Percentiles rank a stretch among this genome's conserved stretches.
Conservation (phyloP, 2,888 invertebrate genomes). For the Cosmia pyralina region DNA sequence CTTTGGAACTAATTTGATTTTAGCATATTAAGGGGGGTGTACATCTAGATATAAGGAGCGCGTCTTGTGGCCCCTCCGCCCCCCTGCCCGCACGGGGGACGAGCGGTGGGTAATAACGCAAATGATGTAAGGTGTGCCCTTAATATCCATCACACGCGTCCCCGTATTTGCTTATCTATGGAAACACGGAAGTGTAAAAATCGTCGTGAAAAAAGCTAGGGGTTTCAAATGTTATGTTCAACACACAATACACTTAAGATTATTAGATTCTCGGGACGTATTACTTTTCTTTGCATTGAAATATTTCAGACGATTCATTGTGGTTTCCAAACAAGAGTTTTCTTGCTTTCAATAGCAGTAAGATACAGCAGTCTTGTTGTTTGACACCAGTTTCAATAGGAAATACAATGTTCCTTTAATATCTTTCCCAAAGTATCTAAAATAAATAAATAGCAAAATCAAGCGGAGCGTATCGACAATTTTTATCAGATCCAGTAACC, state of each 20-base stretch:
- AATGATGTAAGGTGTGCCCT: constrained; percentile 90
- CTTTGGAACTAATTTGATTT: constrained; percentile 90
- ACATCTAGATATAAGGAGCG: constrained; percentile 88
- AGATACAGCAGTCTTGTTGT: neutral
- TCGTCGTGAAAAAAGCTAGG: constrained; percentile 83
- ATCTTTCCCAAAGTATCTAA: constrained; percentile 41
- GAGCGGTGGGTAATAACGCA: constrained; percentile 85
- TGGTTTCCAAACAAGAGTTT: constrained; percentile 9
- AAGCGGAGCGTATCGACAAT: constrained; percentile 74
- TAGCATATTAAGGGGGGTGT: constrained; percentile 89
- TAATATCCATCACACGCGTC: constrained; percentile 90
- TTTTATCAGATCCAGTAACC: constrained; percentile 85
- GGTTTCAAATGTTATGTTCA: constrained; percentile 78
- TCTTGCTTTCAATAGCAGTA: constrained; percentile 6
- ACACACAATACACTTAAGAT: constrained; percentile 83
- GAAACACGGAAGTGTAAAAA: constrained; percentile 90
- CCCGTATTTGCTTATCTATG: constrained; percentile 90
- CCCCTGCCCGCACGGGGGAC: constrained; percentile 61
- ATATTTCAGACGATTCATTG: constrained; percentile 33
- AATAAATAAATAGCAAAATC: constrained; percentile 65
- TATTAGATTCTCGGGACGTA: constrained; percentile 75
- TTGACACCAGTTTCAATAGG: neutral
- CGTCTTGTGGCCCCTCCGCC: constrained; percentile 83
- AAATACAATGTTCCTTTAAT: constrained; percentile 12
- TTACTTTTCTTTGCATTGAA: constrained; percentile 54